These are phyloP conservation scores for Rhamphomyia laevipes DNA, from an alignment of 2,888 invertebrate genomes.

Conservation along the genomic window DNA sequence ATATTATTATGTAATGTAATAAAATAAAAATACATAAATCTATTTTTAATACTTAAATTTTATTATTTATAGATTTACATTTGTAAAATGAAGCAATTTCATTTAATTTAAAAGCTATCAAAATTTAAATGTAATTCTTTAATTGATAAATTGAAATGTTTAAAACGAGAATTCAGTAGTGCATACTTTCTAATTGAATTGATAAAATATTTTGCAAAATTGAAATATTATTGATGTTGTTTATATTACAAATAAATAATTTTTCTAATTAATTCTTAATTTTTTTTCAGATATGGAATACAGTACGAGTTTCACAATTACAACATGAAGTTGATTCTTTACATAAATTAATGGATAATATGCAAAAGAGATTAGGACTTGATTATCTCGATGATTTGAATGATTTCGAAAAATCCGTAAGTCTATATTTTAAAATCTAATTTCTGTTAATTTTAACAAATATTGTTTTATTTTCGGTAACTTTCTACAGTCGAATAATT, in stretches of 20 bases:
- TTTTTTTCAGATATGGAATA: constrained; percentile 29
- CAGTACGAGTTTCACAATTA: constrained; percentile 25
- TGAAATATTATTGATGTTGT: no score
- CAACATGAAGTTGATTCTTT: constrained; percentile 28
- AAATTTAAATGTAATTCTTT: no score
- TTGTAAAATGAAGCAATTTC: no score
- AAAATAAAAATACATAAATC: no score
- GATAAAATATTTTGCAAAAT: neutral
- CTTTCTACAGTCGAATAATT: no score
- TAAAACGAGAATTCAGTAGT: neutral
- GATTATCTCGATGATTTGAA: constrained; percentile 32
- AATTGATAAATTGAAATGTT: neutral
- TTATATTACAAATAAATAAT: no score
- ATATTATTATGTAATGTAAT: no score
- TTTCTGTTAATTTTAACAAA: neutral
- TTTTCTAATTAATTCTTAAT: neutral
- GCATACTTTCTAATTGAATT: neutral
- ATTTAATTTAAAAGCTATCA: no score
- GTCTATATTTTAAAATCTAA: constrained; percentile 5
- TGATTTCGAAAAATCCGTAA: constrained; percentile 34
- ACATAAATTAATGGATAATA: constrained; percentile 24
- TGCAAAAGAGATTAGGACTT: constrained; percentile 31
- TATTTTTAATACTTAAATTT: no score
- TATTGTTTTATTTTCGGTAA: no score
- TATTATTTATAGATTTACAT: no score